Percentiles rank a stretch among this genome's conserved stretches.
Evolutionary conservation across 2,113 vertebrate species (phyloP).

Genomic region (Scomber japonicus): DNA sequence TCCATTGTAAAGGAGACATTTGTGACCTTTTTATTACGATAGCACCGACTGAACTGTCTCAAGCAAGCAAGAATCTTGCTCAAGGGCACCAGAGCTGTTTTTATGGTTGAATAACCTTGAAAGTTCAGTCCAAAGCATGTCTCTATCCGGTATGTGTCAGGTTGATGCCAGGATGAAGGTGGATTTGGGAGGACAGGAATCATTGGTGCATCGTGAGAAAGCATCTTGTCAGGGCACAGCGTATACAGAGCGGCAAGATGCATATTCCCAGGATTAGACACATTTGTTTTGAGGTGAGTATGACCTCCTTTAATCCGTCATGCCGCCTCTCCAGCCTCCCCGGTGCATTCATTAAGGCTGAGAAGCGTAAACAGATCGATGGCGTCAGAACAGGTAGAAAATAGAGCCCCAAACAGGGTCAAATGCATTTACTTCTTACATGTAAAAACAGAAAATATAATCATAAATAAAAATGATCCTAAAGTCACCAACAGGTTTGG

Average conservation of each 20-base stretch:
- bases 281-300: conserved; percentile 66
- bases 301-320: conserved; percentile 71
- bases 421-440: conserved; percentile 26
- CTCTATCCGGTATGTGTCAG: conserved; percentile 10
- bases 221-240: conserved; percentile 18
- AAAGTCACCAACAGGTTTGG: too few species aligned
- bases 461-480: not conserved
- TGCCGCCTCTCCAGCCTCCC: conserved; percentile 46
- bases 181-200: conserved; percentile 32
- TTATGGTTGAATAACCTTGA: conserved; percentile 16
- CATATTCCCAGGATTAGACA: conserved; percentile 56
- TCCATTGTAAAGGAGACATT: conserved; percentile 12
- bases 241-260: conserved; percentile 17
- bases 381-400: conserved; percentile 47
- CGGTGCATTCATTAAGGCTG: conserved; percentile 65
- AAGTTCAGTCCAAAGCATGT: not conserved
- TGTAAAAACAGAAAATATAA: conserved; percentile 6
- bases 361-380: conserved; percentile 76
- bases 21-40: conserved; percentile 2
- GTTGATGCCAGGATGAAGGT: conserved; percentile 21
- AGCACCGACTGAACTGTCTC: not conserved
- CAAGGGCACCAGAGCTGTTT: conserved; percentile 20
- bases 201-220: conserved; percentile 14
- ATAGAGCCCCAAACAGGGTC: conserved; percentile 33
- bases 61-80: not conserved